phyloP scores from a whole-genome alignment of 1,140 invertebrate genomes.

The Zaprionus gabonicus region DNA sequence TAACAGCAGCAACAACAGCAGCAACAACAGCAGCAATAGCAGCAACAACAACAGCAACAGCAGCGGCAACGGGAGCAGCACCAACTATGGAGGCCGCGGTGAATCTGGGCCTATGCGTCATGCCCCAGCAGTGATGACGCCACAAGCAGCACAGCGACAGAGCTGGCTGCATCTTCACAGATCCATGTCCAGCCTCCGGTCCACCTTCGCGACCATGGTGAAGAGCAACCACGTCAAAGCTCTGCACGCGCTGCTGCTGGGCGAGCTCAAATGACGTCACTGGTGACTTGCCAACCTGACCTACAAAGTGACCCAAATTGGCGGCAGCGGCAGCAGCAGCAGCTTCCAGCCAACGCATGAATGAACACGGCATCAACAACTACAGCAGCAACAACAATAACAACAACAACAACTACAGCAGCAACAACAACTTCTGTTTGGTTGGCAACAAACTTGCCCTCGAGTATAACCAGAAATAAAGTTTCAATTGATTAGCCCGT shows the following conservation, averaged over 20 bases:
- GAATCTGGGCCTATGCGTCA: constrained; percentile 54
- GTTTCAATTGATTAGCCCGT: constrained; percentile 47
- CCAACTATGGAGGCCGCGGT: neutral
- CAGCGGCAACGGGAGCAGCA: constrained; percentile 16
- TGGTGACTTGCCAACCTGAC: constrained; percentile 50
- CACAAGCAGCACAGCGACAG: constrained; percentile 17
- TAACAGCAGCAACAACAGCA: constrained; percentile 12
- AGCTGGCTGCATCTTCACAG: neutral
- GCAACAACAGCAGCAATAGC: constrained; percentile 16
- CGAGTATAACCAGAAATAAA: constrained; percentile 46
- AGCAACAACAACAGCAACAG: constrained; percentile 8
- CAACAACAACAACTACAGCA: constrained; percentile 2
- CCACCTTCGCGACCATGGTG: neutral
- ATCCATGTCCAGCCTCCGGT: constrained; percentile 1
- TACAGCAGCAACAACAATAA: constrained; percentile 13
- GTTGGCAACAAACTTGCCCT: constrained; percentile 46
- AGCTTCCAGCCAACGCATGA: constrained; percentile 37
- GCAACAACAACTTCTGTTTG: constrained; percentile 10
- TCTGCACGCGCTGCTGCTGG: constrained; percentile 38
- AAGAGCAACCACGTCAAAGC: neutral
- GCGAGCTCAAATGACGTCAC: constrained; percentile 62
- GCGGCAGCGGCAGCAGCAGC: neutral
- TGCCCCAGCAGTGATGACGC: constrained; percentile 44
- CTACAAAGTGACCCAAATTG: constrained; percentile 52
- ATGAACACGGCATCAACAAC: constrained; percentile 12